Evolutionary conservation across 2,888 invertebrate species (phyloP).

Genomic region (Tipula vernalis): DNA sequence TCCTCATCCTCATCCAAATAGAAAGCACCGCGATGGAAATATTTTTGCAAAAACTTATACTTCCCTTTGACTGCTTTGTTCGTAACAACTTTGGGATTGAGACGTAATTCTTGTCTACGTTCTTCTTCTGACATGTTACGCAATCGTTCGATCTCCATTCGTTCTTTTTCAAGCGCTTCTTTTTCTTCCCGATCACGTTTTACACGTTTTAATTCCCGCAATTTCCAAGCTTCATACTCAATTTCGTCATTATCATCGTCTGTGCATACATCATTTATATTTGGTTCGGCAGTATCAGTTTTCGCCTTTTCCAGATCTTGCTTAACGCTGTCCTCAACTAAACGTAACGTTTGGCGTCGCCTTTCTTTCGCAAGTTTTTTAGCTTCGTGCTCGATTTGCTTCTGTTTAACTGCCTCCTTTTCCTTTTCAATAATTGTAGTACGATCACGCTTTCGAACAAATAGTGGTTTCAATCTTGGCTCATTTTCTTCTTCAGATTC

Average conservation of each 20-base stretch:
- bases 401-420: constrained; percentile 70
- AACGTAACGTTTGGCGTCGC: constrained; percentile 70
- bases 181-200: constrained; percentile 94
- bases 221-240: constrained; percentile 96
- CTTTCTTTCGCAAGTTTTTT: constrained; percentile 80
- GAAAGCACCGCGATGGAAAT: constrained; percentile 98
- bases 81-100: constrained; percentile 84
- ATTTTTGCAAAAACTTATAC: constrained; percentile 99
- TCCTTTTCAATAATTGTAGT: constrained; percentile 93
- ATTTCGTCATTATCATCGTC: constrained; percentile 94
- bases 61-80: constrained; percentile 96
- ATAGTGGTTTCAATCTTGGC: constrained; percentile 86
- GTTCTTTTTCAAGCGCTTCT: constrained; percentile 79
- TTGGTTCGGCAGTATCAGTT: constrained; percentile 59
- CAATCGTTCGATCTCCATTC: constrained; percentile 76
- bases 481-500: constrained; percentile 87
- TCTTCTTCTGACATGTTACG: constrained; percentile 95
- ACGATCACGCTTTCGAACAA: constrained; percentile 84
- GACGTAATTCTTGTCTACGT: constrained; percentile 70
- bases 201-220: constrained; percentile 88
- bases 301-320: constrained; percentile 59
- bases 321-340: constrained; percentile 81
- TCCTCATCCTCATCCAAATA: constrained; percentile 89
- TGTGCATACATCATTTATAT: constrained; percentile 75
- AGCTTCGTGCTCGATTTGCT: constrained; percentile 71